phyloP scores from a whole-genome alignment of 2,113 vertebrate genomes.

The Climacteris rufus region DNA sequence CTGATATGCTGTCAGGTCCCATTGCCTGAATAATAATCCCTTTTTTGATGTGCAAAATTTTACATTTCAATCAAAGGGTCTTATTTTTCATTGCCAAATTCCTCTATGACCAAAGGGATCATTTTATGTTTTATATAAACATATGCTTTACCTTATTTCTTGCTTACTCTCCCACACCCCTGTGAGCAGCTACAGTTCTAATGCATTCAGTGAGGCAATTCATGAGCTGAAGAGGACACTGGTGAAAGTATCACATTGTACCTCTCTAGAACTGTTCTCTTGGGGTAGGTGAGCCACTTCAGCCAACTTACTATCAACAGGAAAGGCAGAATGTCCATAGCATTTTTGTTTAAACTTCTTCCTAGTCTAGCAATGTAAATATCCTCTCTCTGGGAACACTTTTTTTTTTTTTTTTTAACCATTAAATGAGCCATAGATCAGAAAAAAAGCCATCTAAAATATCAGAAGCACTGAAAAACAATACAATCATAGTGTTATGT shows the following conservation, averaged over 20 bases:
- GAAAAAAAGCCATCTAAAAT: neutral
- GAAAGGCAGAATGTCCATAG: neutral
- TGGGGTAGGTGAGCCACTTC: neutral
- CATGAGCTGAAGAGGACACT: neutral
- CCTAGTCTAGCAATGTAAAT: neutral
- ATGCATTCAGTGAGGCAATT: neutral
- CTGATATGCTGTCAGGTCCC: neutral
- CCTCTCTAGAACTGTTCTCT: neutral
- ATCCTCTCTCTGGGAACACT: neutral
- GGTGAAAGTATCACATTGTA: neutral
- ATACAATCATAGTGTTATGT: neutral
- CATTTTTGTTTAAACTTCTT: neutral
- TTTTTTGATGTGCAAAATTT: neutral
- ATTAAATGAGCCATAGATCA: neutral
- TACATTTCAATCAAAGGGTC: neutral
- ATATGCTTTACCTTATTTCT: neutral
- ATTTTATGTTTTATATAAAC: neutral
- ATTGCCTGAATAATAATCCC: conserved; percentile 13
- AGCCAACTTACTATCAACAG: neutral
- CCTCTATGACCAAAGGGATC: neutral
- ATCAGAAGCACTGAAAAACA: neutral
- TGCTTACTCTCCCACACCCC: neutral
- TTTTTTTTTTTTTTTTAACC: neutral
- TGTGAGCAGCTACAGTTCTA: neutral
- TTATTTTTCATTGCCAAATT: neutral